Percentiles rank a stretch among this genome's conserved stretches.
phyloP scores from a whole-genome alignment of 1,140 invertebrate genomes.

The Drosophila yakuba region DNA sequence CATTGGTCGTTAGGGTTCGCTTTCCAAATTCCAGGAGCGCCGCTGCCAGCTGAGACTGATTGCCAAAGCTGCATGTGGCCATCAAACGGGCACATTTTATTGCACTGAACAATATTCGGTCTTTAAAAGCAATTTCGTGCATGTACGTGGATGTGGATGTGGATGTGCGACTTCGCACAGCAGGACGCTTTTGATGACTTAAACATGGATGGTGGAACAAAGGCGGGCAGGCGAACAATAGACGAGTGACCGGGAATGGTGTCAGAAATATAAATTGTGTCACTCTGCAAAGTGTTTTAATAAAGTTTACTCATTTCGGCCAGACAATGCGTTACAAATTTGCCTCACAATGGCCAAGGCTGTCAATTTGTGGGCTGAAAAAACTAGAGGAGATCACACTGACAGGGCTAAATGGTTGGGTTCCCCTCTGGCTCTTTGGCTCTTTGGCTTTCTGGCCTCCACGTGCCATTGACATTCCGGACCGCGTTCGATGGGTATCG shows the following conservation, averaged over 20 bases:
- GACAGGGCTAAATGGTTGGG: constrained; percentile 47
- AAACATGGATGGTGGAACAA: constrained; percentile 12
- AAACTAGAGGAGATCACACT: neutral
- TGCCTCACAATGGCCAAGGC: constrained; percentile 61
- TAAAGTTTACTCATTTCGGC: constrained; percentile 52
- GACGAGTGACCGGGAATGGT: constrained; percentile 10
- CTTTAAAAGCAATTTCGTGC: constrained; percentile 54
- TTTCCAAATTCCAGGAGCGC: neutral
- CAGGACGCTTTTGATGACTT: constrained; percentile 21
- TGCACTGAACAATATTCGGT: constrained; percentile 42
- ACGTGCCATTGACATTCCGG: constrained; percentile 58
- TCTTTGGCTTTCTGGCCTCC: constrained; percentile 13
- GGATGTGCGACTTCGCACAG: constrained; percentile 7
- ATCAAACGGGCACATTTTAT: constrained; percentile 35
- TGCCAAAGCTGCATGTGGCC: constrained; percentile 38
- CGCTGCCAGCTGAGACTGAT: constrained; percentile 44
- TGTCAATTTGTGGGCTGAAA: constrained; percentile 12
- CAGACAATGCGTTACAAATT: constrained; percentile 73
- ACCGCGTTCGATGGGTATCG: constrained; percentile 43
- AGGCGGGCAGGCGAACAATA: constrained; percentile 24
- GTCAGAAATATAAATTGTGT: constrained; percentile 50
- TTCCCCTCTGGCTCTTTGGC: constrained; percentile 1
- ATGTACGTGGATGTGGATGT: constrained; percentile 16
- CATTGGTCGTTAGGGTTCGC: constrained; percentile 1
- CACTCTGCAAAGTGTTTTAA: constrained; percentile 58